phyloP scores from a whole-genome alignment of 2,888 invertebrate genomes.

The Rambutsinella grinnellia region DNA sequence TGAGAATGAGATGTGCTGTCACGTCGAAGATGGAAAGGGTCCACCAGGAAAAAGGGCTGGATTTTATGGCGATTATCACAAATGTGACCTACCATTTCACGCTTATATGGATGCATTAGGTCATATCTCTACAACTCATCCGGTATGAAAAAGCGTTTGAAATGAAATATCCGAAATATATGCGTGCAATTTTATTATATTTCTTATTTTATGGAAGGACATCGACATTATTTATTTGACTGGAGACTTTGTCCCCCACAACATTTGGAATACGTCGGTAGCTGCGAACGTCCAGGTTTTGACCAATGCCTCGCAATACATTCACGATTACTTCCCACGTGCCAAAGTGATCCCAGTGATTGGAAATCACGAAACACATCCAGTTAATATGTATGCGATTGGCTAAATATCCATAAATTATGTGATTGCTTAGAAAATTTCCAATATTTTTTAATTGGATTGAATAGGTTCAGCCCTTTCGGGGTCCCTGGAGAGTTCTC shows the following conservation, averaged over 20 bases:
- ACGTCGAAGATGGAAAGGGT: slow-evolving; percentile 42
- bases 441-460: slow-evolving; percentile 8
- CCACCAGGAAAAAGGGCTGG: slow-evolving; percentile 56
- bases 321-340: slow-evolving; percentile 60
- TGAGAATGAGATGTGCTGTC: slow-evolving; percentile 63
- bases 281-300: slow-evolving; percentile 54
- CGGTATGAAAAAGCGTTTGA: no score
- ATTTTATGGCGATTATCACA: slow-evolving; percentile 60
- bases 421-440: no score
- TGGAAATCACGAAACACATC: slow-evolving; percentile 65
- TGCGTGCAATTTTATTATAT: not conserved
- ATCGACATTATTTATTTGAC: slow-evolving; percentile 64
- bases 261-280: slow-evolving; percentile 63
- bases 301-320: slow-evolving; percentile 53
- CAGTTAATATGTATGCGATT: slow-evolving; percentile 58
- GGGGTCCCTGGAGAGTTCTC: slow-evolving; percentile 59
- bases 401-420: not conserved
- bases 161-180: not conserved
- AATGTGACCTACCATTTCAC: slow-evolving; percentile 63
- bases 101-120: slow-evolving; percentile 61
- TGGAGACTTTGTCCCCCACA: slow-evolving; percentile 66
- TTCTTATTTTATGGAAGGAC: slow-evolving; percentile 49
- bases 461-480: slow-evolving; percentile 58
- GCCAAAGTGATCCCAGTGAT: slow-evolving; percentile 60
- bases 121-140: slow-evolving; percentile 63